Evolutionary conservation across 2,888 invertebrate species (phyloP).

Genomic region (Agrilus mali): DNA sequence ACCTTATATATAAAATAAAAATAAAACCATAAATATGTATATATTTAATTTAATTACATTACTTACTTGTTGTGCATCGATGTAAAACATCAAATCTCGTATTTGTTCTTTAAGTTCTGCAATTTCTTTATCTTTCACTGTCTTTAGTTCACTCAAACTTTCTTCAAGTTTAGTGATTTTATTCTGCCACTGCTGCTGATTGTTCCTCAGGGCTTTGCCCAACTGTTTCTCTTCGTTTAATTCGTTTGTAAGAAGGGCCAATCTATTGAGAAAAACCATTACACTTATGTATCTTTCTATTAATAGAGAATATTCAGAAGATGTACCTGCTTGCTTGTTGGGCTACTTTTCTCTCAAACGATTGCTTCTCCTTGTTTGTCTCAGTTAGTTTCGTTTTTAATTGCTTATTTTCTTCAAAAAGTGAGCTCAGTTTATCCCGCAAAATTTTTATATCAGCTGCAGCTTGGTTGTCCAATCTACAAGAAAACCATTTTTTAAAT

Average conservation of each 20-base stretch:
- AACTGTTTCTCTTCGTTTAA: slow-evolving; percentile 77
- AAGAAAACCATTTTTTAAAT: neutral
- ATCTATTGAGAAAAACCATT: slow-evolving; percentile 28
- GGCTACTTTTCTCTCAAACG: slow-evolving; percentile 57
- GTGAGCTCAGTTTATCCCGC: slow-evolving; percentile 36
- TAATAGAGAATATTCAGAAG: slow-evolving; percentile 1
- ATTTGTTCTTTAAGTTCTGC: slow-evolving; percentile 82
- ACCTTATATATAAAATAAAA: slow-evolving; percentile 13
- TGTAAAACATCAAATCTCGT: slow-evolving; percentile 91
- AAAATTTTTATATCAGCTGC: slow-evolving; percentile 25
- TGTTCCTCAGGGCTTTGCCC: slow-evolving; percentile 61
- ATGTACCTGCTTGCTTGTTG: slow-evolving; percentile 46
- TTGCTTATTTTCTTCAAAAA: slow-evolving; percentile 37
- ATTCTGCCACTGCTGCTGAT: slow-evolving; percentile 61
- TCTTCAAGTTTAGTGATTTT: slow-evolving; percentile 45
- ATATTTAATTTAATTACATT: slow-evolving; percentile 4
- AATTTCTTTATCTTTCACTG: slow-evolving; percentile 51
- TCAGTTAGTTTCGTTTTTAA: slow-evolving; percentile 37
- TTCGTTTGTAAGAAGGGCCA: slow-evolving; percentile 54
- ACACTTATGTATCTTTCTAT: neutral
- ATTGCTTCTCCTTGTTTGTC: slow-evolving; percentile 52
- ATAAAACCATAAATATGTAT: neutral
- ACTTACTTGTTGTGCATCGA: slow-evolving; percentile 67
- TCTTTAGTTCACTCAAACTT: slow-evolving; percentile 32
- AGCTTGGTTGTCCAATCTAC: slow-evolving; percentile 28